phyloP scores from a whole-genome alignment of 1,140 invertebrate genomes.

The Scaptodrosophila lebanonensis region DNA sequence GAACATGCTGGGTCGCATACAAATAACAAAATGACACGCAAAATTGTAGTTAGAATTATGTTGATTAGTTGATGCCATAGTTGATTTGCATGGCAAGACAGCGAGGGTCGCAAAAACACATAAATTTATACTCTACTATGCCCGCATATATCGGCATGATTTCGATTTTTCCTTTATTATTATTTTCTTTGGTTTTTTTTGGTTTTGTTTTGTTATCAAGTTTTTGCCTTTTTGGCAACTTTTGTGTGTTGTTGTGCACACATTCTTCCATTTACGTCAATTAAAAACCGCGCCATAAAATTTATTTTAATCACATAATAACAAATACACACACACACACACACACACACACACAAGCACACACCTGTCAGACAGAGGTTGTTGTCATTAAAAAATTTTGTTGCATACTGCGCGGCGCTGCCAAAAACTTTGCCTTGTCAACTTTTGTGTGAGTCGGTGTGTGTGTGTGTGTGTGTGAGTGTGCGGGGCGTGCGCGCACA shows the following conservation, averaged over 20 bases:
- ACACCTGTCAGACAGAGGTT: constrained; percentile 16
- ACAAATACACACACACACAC: constrained; percentile 44
- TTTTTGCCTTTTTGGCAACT: background rate
- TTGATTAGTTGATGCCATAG: constrained; percentile 31
- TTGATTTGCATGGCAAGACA: constrained; percentile 20
- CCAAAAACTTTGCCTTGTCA: constrained; percentile 72
- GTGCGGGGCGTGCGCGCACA: constrained; percentile 10
- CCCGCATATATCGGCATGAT: no score
- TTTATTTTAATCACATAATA: constrained; percentile 76
- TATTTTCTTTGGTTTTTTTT: no score
- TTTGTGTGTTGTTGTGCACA: background rate
- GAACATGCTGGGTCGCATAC: constrained; percentile 44
- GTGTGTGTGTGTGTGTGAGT: background rate
- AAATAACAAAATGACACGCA: constrained; percentile 66
- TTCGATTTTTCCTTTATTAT: no score
- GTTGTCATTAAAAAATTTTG: constrained; percentile 71
- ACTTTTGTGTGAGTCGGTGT: constrained; percentile 43
- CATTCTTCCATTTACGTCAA: constrained; percentile 52
- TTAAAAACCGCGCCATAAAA: constrained; percentile 73
- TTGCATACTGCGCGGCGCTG: constrained; percentile 61
- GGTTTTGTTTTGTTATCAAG: no score
- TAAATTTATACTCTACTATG: no score
- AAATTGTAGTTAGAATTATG: constrained; percentile 61
- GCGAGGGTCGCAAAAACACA: constrained; percentile 14
- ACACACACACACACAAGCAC: constrained; percentile 1